phyloP scores from a whole-genome alignment of 2,797 vertebrate genomes.

The Coracias cyanogaster region DNA sequence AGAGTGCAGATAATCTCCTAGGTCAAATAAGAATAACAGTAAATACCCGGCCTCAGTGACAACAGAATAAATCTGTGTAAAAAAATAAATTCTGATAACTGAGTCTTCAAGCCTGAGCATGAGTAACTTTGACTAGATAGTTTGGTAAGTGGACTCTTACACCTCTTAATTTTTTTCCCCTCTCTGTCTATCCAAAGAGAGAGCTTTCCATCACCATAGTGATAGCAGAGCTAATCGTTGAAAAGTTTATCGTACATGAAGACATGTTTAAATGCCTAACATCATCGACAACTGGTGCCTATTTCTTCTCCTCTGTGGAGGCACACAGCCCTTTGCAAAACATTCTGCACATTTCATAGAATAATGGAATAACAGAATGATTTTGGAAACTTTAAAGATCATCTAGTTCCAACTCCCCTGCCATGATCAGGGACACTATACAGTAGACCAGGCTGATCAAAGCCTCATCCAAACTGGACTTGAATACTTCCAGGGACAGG shows the following conservation, averaged over 20 bases:
- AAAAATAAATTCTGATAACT: conserved; percentile 3
- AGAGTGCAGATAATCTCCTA: background rate
- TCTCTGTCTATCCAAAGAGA: background rate
- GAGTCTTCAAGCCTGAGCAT: background rate
- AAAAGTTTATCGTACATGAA: background rate
- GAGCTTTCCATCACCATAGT: background rate
- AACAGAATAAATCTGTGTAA: background rate
- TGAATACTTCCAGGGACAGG: background rate
- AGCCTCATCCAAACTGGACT: background rate
- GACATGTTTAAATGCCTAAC: background rate
- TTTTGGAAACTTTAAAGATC: background rate
- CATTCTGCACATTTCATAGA: background rate
- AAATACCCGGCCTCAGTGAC: background rate
- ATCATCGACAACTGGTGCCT: background rate
- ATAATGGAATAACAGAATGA: background rate
- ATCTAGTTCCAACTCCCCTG: background rate
- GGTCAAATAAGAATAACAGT: background rate
- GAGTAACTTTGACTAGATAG: background rate
- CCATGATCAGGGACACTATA: background rate
- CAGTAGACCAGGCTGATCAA: background rate
- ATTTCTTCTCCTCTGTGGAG: background rate
- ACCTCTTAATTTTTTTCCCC: background rate
- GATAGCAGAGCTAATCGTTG: background rate
- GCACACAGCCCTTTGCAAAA: background rate
- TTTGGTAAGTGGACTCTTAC: background rate